Evolutionary conservation across 2,113 vertebrate genomes (phyloP).

Genomic region (Rhagologus leucostigma): DNA sequence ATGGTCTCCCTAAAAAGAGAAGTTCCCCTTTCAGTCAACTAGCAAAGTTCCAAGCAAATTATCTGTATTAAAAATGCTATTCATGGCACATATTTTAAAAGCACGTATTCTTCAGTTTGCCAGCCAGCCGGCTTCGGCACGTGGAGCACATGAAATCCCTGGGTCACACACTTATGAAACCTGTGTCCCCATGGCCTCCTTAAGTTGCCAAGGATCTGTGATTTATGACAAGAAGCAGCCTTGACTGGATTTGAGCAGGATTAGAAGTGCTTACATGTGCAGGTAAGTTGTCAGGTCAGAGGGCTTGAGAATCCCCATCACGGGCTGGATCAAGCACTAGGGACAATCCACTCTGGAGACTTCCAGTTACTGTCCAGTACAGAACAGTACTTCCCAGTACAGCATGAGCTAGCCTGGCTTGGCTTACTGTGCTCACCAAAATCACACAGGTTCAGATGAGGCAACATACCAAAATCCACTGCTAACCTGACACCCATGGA

Average conservation of each 20-base stretch:
- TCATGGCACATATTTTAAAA: background rate
- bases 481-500: background rate
- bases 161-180: background rate
- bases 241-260: background rate
- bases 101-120: background rate
- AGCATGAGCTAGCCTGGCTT: background rate
- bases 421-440: background rate
- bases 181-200: background rate
- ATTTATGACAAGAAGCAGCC: background rate
- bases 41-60: background rate
- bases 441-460: background rate
- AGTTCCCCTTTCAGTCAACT: background rate
- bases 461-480: background rate
- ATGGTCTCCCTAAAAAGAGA: background rate
- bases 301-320: background rate
- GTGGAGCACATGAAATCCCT: background rate
- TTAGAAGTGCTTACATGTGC: accelerated
- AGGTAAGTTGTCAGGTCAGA: background rate
- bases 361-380: background rate
- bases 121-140: background rate
- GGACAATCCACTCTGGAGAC: background rate
- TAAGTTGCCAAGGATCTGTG: background rate
- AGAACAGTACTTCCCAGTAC: background rate
- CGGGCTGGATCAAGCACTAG: background rate
- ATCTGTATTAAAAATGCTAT: background rate